Percentiles rank a stretch among this genome's conserved stretches.
Conservation (phyloP, 2,113 vertebrate genomes). For the Nerophis lumbriciformis region DNA sequence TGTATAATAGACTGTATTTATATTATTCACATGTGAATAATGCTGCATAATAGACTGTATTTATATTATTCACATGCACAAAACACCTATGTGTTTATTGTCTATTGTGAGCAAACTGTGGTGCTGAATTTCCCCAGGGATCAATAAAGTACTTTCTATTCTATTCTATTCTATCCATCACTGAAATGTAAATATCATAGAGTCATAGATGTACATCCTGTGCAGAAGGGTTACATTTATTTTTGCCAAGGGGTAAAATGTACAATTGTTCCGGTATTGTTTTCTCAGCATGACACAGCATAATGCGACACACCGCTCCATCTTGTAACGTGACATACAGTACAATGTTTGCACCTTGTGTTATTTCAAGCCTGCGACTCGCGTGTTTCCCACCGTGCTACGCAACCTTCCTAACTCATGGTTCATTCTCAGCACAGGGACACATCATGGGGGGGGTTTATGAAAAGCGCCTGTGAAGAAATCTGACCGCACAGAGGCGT, state of each 20-base stretch:
- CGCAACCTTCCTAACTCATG: constrained; percentile 31
- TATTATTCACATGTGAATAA: too few species aligned
- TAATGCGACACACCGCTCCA: constrained; percentile 25
- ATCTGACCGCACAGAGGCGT: constrained; percentile 31
- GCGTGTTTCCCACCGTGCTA: constrained; percentile 4
- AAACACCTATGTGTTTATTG: too few species aligned
- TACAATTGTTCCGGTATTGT: constrained; percentile 27
- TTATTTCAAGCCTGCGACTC: constrained; percentile 17
- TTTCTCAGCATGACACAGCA: constrained; percentile 44
- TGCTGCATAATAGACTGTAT: too few species aligned
- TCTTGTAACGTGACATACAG: constrained; percentile 29
- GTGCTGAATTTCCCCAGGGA: too few species aligned
- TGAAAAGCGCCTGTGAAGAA: constrained; percentile 21
- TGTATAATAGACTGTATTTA: too few species aligned
- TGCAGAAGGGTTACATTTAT: too few species aligned
- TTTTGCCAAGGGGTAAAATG: constrained; percentile 5
- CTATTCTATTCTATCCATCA: too few species aligned
- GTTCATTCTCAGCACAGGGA: constrained; percentile 17
- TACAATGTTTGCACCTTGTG: constrained; percentile 22
- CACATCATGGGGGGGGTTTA: constrained; percentile 5
- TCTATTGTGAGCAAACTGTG: too few species aligned
- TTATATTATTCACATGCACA: too few species aligned
- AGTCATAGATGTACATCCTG: too few species aligned
- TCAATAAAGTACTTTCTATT: too few species aligned
- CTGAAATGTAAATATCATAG: too few species aligned